Evolutionary conservation across 30 jellyfish, hydroid and myxozoan species (phyloP), one percentile per base, ranked within the genome.

Genomic region (Sanderia malayensis): DNA sequence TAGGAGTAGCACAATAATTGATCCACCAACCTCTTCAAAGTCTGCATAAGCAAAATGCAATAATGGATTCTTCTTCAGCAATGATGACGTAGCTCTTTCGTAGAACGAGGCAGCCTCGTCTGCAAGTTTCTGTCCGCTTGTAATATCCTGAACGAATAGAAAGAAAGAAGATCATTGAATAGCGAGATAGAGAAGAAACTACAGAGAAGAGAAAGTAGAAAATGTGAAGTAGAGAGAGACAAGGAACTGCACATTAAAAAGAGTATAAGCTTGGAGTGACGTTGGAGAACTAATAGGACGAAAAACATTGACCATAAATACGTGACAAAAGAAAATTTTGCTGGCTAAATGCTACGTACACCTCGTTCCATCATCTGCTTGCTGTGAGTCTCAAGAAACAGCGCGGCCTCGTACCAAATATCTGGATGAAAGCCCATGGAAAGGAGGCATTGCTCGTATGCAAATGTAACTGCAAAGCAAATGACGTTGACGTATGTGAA

Each of bases 371-470:
- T 77, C 75, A 77, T 76, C 62, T 80, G 89, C 55, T 96, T 73
- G 67, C 95, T 83, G 63, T 83, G 93, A 26, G 79, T 79, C 61
- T 92, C 99, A 18, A 92, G 84, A 73, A 79, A 92, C n/a, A 89
- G 67, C 17, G 99, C 95, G 26, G 99, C 96, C 73, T 92, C 99
- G 73, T 85, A 85, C 99, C 99, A 92, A 37, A 92, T 61, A 27
- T 85, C 96, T 32, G 96, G 96, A 34, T 92, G 97, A 45, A 74
- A 83, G 2, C 96, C 93, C 81, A 83, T 71, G 46, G 95, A 72
- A 44, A 85, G 76, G 71, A 92, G 74, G 47, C 93, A 91, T 59
- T 92, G 99, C 75, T 92, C 99, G 46, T 74, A 92, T 0, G 95
- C 99, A 74, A 71, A 92, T 80, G 87, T 85, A 22, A 92, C 99